Evolutionary conservation across 1,140 invertebrate species (phyloP), one percentile per base, ranked within the genome.

Genomic region (Megathymus violae): DNA sequence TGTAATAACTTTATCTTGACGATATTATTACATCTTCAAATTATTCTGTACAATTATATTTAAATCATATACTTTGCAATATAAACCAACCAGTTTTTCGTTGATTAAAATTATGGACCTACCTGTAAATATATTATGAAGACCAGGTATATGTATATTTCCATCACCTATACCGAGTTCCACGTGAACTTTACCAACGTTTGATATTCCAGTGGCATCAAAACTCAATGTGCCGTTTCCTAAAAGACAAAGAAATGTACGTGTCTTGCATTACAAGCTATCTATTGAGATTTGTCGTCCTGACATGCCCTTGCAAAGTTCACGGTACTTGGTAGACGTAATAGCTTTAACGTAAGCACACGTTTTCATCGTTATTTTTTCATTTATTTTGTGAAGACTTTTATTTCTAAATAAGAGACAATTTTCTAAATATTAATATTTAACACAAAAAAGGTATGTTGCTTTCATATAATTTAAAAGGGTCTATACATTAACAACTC

Each of bases 171-270:
- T 60, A 4, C 40, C 74, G 13, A 89, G 19, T 27, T 80, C 66
- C 5, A 89, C 27, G 3, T 69, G 68, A 15, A 70, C 71, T 70
- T 71, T 78, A 1, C 87, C 87, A 47, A 89, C 71, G 66, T 88
- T 88, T 9, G 83, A 87, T 67, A 88, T 80, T 47, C 87, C 87
- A 4, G 66, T 67, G 9, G 83, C 72, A 36, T 88, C 73, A 46
- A 89, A 54, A 62, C 75, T 74, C 36, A 88, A 70, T 15, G 52
- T 64, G 19, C 67, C 75, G 51, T 82, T 85, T 4, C 80, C 87
- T 89, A 67, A 54, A 85, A 82, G 50, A 46, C 38, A 54, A 54
- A 67, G 36, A 67, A 3, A 59, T 13, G 40, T 16, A 67, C 52
- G 63, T 36, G 38, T 43, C 25, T 36, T 38, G 50, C 10, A 46